phyloP scores from a whole-genome alignment of 2,888 invertebrate species.

The Therioaphis trifolii region DNA sequence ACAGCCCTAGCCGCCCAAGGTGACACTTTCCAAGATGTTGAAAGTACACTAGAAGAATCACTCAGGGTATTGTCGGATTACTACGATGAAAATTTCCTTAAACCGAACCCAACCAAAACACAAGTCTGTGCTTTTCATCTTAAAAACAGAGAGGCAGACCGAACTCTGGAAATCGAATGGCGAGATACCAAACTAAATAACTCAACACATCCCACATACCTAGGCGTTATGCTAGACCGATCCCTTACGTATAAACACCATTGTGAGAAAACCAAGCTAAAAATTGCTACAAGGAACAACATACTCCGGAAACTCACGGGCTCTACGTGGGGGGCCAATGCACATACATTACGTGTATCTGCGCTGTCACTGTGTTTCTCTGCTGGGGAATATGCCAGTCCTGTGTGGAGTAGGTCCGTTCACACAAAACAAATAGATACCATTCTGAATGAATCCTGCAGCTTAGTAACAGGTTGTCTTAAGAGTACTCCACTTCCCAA shows the following conservation, averaged over 20 bases:
- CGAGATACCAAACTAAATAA: not conserved
- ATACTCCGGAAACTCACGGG: conserved; percentile 14
- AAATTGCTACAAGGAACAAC: conserved; percentile 18
- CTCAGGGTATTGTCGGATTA: conserved; percentile 10
- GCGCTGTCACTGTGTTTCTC: not conserved
- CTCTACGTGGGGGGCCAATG: not conserved
- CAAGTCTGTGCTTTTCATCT: conserved; percentile 60
- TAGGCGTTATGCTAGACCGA: not conserved
- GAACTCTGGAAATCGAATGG: not conserved
- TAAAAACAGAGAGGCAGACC: conserved; percentile 39
- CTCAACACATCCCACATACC: not conserved
- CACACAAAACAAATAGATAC: conserved; percentile 15
- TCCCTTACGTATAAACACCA: not conserved
- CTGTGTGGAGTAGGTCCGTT: conserved; percentile 3
- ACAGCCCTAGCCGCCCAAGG: conserved; percentile 48
- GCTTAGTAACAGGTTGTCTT: too few relatives aligned
- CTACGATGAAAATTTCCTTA: not conserved
- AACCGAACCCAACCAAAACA: conserved; percentile 49
- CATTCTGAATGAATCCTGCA: too few relatives aligned
- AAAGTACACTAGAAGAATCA: conserved; percentile 31
- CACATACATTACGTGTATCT: conserved; percentile 26
- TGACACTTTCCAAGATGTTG: conserved; percentile 41
- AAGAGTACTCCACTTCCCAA: not conserved
- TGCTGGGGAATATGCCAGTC: not conserved
- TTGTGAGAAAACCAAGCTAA: not conserved